Base-by-base conservation (phyloP, 2,797 vertebrate species). In the Pachyuromys duprasi region DNA sequence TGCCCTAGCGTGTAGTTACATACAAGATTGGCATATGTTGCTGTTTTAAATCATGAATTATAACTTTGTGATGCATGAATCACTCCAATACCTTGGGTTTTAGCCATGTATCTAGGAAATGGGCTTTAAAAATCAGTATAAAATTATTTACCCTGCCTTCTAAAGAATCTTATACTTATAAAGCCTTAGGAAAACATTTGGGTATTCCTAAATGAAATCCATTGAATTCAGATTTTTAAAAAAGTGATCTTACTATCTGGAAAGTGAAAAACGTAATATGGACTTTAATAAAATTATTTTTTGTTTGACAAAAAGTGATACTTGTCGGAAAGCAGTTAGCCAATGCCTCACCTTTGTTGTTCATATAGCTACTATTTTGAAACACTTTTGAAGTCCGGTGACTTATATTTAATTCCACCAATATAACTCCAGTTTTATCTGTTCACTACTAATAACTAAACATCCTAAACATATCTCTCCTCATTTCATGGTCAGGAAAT, bases 21-120 rank as follows among this genome's bases (percentile, higher is more conserved):
- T 79, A 86, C 91, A 89, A 95, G 79, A 86, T 96, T 97, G 96
- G 80, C 96, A 86, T 96, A 92, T 94, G 92, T 95, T 96, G 86
- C 86, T 88, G 53, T 75, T 97, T 93, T 95, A 96, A 95, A 96
- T 91, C 89, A 92, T 92, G 92, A 95, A 95, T 95, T 97, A 95
- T 95, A 95, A 97, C 33, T 91, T 93, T 91, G 90, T 82, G 78
- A 88, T 95, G 45, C 91, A 57, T 53, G 94, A 95, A 91, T 93
- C 75, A 76, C 72, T 96, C 89, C 82, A 20, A 67, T 95, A 91
- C 63, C 81, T 94, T 96, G 95, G 89, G 81, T 93, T 95, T 97
- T 69, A 95, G 86, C 89, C 86, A 90, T 88, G 69, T 63, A 49
- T 95, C 83, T 96, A 92, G 94, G 90, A 97, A 96, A 95, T 96